Base-by-base conservation (phyloP, 2,113 vertebrate species). In the Aix galericulata region DNA sequence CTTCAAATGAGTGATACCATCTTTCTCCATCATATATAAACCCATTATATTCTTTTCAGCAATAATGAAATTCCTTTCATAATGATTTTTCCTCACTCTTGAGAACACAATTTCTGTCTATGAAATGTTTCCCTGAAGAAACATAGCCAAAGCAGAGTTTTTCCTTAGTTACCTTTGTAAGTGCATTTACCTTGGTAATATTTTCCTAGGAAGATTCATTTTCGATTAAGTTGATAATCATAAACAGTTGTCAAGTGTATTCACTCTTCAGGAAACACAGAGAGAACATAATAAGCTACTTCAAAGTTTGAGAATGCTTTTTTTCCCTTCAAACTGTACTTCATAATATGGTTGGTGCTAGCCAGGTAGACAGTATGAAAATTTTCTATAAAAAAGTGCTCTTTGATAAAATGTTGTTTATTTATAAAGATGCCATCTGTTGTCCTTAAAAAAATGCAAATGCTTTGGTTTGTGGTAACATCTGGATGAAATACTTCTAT, bases 1-100 rank as follows among this genome's bases (percentile, higher is more conserved):
- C 86, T 93, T 92, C 79, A 66, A 94, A 86, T 17, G 62, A 97
- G 91, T 56, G 89, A 95, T 50, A 60, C 34, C 82, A 68, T 86
- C 88, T 94, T 94, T 68, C 87, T 26, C 88, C 50, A 9, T 88
- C 85, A 94, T 26, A 75, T 58, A 89, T 17, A 42, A 48, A 26
- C 42, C 55, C 85, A 69, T 95, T 96, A 89, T 50, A 58, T 71
- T 92, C 86, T 84, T 91, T 84, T 50, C 81, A 84, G 46, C 34
- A 66, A 66, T 84, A 69, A 50, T 88, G 78, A 94, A 94, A 96
- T 92, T 94, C 83, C 46, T 93, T 80, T 66, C 25, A 29, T 53
- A 89, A 97, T 91, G 34, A 91, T 63, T 84, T 42, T 78, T 69
- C 56, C 62, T 91, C 63, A 66, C 40, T 88, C 89, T 91, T 94